A percentile compares a stretch with the other conserved stretches of the same genome.
These are phyloP conservation scores for Microplitis deprimator DNA, from an alignment of 2,888 invertebrate genomes.

Conservation along the genomic window DNA sequence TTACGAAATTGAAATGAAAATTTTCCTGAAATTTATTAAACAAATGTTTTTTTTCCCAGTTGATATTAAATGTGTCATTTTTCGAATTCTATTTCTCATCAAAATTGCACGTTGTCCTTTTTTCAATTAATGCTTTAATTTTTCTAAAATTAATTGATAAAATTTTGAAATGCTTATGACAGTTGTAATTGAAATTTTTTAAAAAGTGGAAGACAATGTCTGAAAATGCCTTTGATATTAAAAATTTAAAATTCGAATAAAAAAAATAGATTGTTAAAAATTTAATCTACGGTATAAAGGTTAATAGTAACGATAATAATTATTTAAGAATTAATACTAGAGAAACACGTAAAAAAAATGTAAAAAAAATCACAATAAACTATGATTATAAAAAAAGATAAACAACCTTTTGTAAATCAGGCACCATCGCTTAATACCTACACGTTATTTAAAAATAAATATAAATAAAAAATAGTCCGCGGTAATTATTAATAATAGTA, in stretches of 20 bases:
- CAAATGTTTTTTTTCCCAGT: too few species aligned
- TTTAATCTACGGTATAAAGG: constrained; percentile 27
- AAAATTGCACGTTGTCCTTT: too few species aligned
- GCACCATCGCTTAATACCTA: constrained; percentile 57
- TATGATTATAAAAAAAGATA: constrained; percentile 51
- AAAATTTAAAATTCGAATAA: not conserved
- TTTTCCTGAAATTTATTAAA: too few species aligned
- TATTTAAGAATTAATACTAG: constrained; percentile 10
- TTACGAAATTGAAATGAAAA: too few species aligned
- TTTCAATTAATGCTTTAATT: too few species aligned
- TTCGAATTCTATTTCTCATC: too few species aligned
- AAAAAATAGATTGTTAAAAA: not conserved
- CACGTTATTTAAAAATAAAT: constrained; percentile 58
- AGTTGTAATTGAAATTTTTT: too few species aligned
- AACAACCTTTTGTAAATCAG: constrained; percentile 64
- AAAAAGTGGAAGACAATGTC: too few species aligned
- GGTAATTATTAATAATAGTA: constrained; percentile 27
- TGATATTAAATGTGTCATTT: too few species aligned
- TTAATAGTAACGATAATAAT: constrained; percentile 31
- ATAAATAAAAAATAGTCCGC: constrained; percentile 56
- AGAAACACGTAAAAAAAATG: constrained; percentile 53
- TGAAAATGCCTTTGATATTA: not conserved
- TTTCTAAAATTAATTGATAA: too few species aligned
- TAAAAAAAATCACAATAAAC: constrained; percentile 65
- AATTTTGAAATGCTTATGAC: too few species aligned